Base-by-base conservation (phyloP, 2,888 invertebrate species). In the Leucophenga maculata region DNA sequence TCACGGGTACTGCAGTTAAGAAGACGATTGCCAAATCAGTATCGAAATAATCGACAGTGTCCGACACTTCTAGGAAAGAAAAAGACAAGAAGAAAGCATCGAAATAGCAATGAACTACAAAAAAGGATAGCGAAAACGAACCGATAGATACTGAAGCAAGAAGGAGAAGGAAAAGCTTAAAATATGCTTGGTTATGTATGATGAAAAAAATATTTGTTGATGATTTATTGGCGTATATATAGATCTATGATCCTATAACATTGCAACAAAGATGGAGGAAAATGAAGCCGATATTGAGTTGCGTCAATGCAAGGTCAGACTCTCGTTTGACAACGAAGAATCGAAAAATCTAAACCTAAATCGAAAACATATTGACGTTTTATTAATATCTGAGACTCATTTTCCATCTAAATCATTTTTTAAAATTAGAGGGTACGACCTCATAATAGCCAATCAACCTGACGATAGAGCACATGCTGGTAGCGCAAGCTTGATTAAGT, bases 221-320 rank as follows among this genome's bases (percentile, higher is more conserved):
- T 89, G 95, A 95, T 18, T 91, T 94, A 48, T 98, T 99, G 88
- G 98, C 98, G 0, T 99, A 96, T 89, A 98, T 98, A 26, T 99
- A 98, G 98, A 95, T 98, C 74, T 99, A 97, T 89, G 98, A 98
- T 89, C 98, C 98, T 0, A 96, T 97, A 87, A 97, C 97, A 52
- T 93, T 95, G 87, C 94, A 88, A 86, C 69, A 86, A 88, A 75
- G 85, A 85, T 75, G 85, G 87, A 87, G 71, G 89, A 88, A 76
- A 87, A 87, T 65, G 87, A 87, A 75, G 85, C 85, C n/a, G 88
- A 87, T 44, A 80, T 85, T 68, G 82, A 85, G 67, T 74, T 87
- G 55, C 82, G 86, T 14, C 84, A 78, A 18, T 85, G 87, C 64
- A 80, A 85, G 57, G 78, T 83, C 31, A 78, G n/a, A n/a, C 67